phyloP scores from a whole-genome alignment of 2,113 vertebrate genomes.

The Chamaea fasciata region DNA sequence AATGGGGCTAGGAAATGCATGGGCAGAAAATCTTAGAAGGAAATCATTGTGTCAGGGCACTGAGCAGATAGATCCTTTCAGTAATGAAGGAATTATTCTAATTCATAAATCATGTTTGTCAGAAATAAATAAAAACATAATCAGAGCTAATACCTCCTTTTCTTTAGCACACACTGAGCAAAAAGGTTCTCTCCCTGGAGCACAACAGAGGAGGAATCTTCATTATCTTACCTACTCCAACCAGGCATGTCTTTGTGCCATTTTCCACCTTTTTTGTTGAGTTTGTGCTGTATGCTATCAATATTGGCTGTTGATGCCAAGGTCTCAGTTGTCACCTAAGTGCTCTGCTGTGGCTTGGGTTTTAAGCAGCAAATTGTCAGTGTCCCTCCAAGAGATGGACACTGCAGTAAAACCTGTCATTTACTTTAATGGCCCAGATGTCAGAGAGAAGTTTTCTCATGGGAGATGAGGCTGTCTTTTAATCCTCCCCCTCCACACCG shows the following conservation, averaged over 20 bases:
- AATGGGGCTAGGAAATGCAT: conserved; percentile 34
- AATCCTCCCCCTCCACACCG: background rate
- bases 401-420: conserved; percentile 12
- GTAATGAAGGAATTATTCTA: conserved; percentile 48
- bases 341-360: background rate
- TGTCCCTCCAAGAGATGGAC: background rate
- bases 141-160: background rate
- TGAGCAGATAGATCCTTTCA: conserved; percentile 34
- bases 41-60: conserved; percentile 52
- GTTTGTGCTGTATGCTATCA: conserved; percentile 20
- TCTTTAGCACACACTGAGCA: background rate
- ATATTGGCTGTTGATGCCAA: background rate
- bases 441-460: conserved; percentile 11
- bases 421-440: conserved; percentile 22
- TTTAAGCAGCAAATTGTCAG: conserved; percentile 27
- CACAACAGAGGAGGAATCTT: background rate
- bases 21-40: conserved; percentile 45
- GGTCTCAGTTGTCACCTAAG: conserved; percentile 1
- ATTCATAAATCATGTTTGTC: conserved; percentile 64
- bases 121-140: conserved; percentile 43
- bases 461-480: conserved; percentile 15
- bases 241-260: background rate
- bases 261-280: background rate
- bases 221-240: conserved; percentile 11
- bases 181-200: background rate